Percentiles rank a stretch among this genome's conserved stretches.
phyloP scores from a whole-genome alignment of 2,797 vertebrate species.

The Notamacropus eugenii region DNA sequence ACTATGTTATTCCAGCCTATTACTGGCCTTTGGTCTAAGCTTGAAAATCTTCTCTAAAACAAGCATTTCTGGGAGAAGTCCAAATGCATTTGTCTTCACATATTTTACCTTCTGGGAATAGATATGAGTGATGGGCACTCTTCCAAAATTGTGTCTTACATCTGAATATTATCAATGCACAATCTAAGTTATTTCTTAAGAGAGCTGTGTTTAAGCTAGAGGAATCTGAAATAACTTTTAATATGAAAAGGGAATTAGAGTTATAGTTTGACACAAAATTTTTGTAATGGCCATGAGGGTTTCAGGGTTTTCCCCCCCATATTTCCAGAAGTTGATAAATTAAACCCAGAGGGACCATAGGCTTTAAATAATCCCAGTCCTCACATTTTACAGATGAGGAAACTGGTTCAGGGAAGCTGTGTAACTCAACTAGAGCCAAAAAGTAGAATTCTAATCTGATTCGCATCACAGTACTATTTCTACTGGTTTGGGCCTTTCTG shows the following conservation, averaged over 20 bases:
- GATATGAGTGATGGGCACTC: constrained; percentile 34
- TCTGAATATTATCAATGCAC: constrained; percentile 26
- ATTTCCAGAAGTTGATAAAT: constrained; percentile 9
- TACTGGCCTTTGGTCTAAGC: constrained; percentile 50
- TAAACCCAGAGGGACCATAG: constrained; percentile 21
- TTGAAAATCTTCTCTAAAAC: constrained; percentile 57
- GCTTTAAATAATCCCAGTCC: constrained; percentile 1
- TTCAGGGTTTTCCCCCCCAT: constrained; percentile 24
- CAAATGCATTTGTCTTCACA: constrained; percentile 46
- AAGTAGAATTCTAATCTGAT: neutral
- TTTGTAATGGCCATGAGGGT: constrained; percentile 28
- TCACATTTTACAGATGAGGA: constrained; percentile 29
- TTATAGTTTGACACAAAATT: constrained; percentile 10
- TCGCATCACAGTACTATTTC: neutral
- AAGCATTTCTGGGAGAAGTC: constrained; percentile 25
- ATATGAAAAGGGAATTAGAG: constrained; percentile 16
- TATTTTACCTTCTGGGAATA: constrained; percentile 19
- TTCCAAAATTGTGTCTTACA: constrained; percentile 4
- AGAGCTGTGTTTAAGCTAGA: neutral
- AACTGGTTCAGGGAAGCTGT: constrained; percentile 17
- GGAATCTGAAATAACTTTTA: constrained; percentile 28
- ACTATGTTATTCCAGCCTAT: constrained; percentile 41
- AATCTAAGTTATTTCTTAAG: constrained; percentile 36
- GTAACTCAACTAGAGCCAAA: constrained; percentile 18
- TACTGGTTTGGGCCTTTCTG: neutral